These are phyloP conservation scores for Lissocephala sabroskyi DNA, from an alignment of 2,888 invertebrate species.

Conservation along the genomic window DNA sequence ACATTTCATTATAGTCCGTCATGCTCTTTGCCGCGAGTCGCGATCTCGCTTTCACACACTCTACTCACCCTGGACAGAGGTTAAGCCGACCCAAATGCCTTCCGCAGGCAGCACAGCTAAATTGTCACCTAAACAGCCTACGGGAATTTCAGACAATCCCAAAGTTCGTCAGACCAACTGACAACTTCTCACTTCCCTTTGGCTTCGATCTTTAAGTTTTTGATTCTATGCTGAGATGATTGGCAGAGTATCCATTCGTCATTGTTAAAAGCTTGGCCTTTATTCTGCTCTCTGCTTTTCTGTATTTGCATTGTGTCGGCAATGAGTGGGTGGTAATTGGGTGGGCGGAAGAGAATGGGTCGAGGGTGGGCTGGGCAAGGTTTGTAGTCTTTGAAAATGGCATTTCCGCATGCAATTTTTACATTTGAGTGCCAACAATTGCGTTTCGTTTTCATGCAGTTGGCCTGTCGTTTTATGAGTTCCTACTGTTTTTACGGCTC, in stretches of 20 bases:
- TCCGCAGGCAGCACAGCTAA: no score
- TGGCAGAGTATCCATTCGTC: no score
- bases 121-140: no score
- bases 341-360: not conserved
- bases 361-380: conserved; percentile 28
- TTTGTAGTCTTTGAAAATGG: conserved; percentile 54
- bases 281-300: conserved; percentile 11
- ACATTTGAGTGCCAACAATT: conserved; percentile 29
- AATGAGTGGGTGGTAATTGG: no score
- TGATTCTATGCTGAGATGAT: no score
- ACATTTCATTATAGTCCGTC: conserved; percentile 50
- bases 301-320: conserved; percentile 39
- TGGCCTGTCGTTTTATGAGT: conserved; percentile 31
- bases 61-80: conserved; percentile 13
- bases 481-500: conserved; percentile 22
- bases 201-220: no score
- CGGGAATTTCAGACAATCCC: no score
- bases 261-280: no score
- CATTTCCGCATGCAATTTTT: conserved; percentile 68
- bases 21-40: conserved; percentile 2
- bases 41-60: conserved; percentile 1
- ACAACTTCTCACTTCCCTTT: no score
- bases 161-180: no score
- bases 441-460: conserved; percentile 15
- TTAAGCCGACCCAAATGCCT: no score